Evolutionary conservation across 35 echinoderm and acorn worm genomes (phyloP).

Genomic region (Stichopus chloronotus): DNA sequence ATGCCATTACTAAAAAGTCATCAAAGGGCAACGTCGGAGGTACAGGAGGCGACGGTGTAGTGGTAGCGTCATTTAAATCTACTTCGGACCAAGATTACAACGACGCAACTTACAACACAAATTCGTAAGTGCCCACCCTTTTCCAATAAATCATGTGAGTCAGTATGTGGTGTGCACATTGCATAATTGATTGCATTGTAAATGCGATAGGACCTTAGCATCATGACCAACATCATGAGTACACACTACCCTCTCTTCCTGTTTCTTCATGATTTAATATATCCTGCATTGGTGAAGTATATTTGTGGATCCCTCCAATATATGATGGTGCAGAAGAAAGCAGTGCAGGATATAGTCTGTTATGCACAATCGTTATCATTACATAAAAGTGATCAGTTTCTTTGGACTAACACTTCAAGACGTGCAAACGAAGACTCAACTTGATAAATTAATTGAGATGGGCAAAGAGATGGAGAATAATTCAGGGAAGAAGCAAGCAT

Average conservation of each 20-base stretch:
- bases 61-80: constrained; percentile 76
- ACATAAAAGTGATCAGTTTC: no score
- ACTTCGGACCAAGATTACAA: constrained; percentile 88
- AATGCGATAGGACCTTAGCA: neutral
- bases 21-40: constrained; percentile 83
- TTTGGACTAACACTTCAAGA: no score
- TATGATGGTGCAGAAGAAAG: no score
- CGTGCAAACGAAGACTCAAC: no score
- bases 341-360: no score
- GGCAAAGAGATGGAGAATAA: no score
- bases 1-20: constrained; percentile 80
- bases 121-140: constrained; percentile 46
- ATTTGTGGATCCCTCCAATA: no score
- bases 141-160: neutral
- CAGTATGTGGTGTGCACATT: neutral
- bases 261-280: no score
- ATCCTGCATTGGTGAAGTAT: no score
- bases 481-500: no score
- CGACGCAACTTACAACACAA: constrained; percentile 58
- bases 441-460: no score
- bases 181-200: neutral
- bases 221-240: neutral
- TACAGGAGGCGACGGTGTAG: constrained; percentile 70
- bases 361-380: no score
- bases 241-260: neutral